A percentile compares a stretch with the other conserved stretches of the same genome.
Conservation (phyloP, 2,113 vertebrate species). For the Phaethornis superciliosus region DNA sequence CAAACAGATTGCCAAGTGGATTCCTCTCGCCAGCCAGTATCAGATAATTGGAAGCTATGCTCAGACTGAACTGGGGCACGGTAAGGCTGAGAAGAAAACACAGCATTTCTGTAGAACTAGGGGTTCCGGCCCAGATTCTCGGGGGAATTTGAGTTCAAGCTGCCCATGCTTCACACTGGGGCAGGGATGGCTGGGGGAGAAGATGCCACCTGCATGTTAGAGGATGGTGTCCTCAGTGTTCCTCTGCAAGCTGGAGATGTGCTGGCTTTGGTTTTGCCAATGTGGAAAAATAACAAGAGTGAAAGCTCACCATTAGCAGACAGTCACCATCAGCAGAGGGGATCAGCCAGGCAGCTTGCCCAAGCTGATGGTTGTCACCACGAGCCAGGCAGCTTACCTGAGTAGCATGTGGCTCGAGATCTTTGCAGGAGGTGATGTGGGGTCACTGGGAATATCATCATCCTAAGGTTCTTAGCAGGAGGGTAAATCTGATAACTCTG, state of each 20-base stretch:
- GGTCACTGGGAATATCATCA: not conserved
- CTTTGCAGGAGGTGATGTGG: not conserved
- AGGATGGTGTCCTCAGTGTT: not conserved
- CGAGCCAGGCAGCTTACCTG: not conserved
- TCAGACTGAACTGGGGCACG: constrained; percentile 82
- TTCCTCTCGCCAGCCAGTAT: constrained; percentile 42
- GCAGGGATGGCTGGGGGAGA: accelerated
- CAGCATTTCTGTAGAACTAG: not conserved
- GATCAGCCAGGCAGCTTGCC: not conserved
- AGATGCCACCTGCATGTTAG: not conserved
- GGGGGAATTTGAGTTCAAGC: not conserved
- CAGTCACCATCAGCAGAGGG: not conserved
- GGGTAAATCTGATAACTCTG: not conserved
- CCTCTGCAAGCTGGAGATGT: not conserved
- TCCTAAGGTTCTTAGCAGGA: not conserved
- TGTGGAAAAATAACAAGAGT: not conserved
- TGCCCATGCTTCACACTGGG: not conserved
- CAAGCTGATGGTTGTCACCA: not conserved
- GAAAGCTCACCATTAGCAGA: not conserved
- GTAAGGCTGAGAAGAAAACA: constrained; percentile 53
- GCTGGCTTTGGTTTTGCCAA: not conserved
- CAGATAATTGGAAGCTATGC: constrained; percentile 72
- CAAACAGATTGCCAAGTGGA: constrained; percentile 77
- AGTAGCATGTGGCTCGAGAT: not conserved
- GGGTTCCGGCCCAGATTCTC: not conserved